Base-by-base conservation (phyloP, 2,888 invertebrate genomes). In the Penaeus monodon region DNA sequence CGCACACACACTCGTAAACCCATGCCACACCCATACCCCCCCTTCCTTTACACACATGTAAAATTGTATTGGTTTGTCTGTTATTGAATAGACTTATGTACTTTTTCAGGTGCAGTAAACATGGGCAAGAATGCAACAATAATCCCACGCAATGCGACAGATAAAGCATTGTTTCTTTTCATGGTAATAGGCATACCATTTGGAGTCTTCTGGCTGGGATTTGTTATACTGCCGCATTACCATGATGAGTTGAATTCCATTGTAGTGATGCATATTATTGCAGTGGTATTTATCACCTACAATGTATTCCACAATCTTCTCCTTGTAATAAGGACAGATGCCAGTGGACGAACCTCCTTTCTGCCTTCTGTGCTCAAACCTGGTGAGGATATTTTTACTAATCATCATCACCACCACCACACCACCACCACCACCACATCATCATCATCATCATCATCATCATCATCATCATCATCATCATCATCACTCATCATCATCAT, bases 301-400 rank as follows among this genome's bases (percentile, higher is more conserved):
- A 93, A 92, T 89, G 90, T 92, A 17, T 90, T 92, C 83, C 91
- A 91, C 1, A 92, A 92, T 86, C 89, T 93, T 73, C 91, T 91
- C 90, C 91, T 91, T 89, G 91, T 92, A 0, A 91, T 93, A 27
- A 88, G 91, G n/a, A 91, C 91, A 1, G 92, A 93, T 86, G 91
- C 92, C 8, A 91, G 92, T n/a, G 92, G 91, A 3, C 91, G 91
- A 14, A 86, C 92, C 33, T 90, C 93, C 68, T 78, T 81, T 49
- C 76, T 88, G n/a, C 93, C 93, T 0, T 90, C 91, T 24, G 90
- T 92, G 20, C 90, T 92, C 84, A 91, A 92, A 88, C 91, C 91
- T 44, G 92, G 89, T 88, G 66, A 78, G 79, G 68, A 27, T 44
- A 3, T 8, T 20, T 79, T 2, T 29, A 70, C 20, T 70, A 17